Evolutionary conservation across 2,888 invertebrate genomes (phyloP).

Genomic region (Heliothis peltigera): DNA sequence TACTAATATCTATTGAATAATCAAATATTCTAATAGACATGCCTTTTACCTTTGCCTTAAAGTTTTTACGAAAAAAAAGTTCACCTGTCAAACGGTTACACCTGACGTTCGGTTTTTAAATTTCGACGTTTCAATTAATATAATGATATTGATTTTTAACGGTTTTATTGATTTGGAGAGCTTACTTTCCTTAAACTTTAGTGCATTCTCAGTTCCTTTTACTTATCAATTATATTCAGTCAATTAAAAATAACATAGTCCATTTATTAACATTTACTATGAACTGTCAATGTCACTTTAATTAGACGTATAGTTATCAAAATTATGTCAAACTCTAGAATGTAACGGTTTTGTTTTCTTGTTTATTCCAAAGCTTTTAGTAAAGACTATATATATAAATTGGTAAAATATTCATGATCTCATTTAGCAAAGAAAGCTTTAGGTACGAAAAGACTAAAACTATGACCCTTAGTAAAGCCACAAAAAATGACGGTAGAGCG

Average conservation of each 20-base stretch:
- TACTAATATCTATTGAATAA: constrained; percentile 70
- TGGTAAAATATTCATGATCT: no score
- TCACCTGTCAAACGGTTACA: constrained; percentile 41
- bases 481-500: no score
- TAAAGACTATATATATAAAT: no score
- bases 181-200: constrained; percentile 19
- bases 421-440: no score
- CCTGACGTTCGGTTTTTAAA: constrained; percentile 77
- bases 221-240: constrained; percentile 4
- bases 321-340: constrained; percentile 20
- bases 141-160: not conserved
- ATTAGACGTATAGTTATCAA: constrained; percentile 29
- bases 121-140: constrained; percentile 42
- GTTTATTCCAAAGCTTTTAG: no score
- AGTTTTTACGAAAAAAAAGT: constrained; percentile 23
- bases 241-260: constrained; percentile 43
- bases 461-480: no score
- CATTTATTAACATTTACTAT: constrained; percentile 32
- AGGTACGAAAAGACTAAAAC: no score
- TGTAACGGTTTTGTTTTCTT: not conserved
- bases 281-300: constrained; percentile 10
- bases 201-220: constrained; percentile 8
- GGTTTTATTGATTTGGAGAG: not conserved
- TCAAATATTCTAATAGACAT: constrained; percentile 58
- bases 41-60: constrained; percentile 61